Evolutionary conservation across 2,888 invertebrate species (phyloP).

Genomic region (Campopleginae sp.): DNA sequence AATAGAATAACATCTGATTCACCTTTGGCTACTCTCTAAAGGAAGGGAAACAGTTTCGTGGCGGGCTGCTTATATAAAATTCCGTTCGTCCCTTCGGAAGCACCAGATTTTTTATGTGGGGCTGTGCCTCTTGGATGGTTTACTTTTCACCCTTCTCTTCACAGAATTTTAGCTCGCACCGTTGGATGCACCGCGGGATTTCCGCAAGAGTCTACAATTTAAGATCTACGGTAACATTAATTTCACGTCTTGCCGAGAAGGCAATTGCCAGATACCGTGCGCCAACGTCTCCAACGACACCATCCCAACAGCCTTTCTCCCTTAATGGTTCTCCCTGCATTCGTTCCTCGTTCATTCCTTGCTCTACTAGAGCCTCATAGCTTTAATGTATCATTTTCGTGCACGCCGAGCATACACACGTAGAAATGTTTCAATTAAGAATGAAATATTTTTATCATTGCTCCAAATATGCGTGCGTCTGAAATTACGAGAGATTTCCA

Average conservation of each 20-base stretch:
- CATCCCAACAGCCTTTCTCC: conserved; percentile 37
- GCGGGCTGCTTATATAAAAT: not conserved
- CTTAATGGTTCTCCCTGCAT: conserved; percentile 47
- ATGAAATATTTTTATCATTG: conserved; percentile 59
- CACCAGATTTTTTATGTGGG: conserved; percentile 16
- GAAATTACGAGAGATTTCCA: conserved; percentile 2
- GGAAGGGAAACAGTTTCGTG: not conserved
- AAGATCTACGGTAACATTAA: conserved; percentile 67
- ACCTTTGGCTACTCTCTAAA: not conserved
- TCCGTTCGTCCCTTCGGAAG: conserved; percentile 13
- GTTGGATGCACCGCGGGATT: conserved; percentile 54
- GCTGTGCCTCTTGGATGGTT: conserved; percentile 35
- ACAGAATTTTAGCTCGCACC: conserved; percentile 38
- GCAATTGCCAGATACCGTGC: conserved; percentile 57
- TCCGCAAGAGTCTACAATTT: conserved; percentile 64
- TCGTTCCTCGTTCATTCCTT: conserved; percentile 31
- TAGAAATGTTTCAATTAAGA: conserved; percentile 63
- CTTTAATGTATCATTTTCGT: conserved; percentile 58
- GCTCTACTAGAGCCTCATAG: conserved; percentile 16
- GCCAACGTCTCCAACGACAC: conserved; percentile 33
- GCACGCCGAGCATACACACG: conserved; percentile 33
- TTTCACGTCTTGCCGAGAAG: conserved; percentile 59
- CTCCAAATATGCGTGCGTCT: conserved; percentile 36
- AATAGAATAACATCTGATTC: too few species aligned
- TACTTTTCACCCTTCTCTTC: conserved; percentile 33